Evolutionary conservation across 2,797 vertebrate species (phyloP), one percentile per base, ranked within the genome.

Genomic region (Chromobotia macracanthus): DNA sequence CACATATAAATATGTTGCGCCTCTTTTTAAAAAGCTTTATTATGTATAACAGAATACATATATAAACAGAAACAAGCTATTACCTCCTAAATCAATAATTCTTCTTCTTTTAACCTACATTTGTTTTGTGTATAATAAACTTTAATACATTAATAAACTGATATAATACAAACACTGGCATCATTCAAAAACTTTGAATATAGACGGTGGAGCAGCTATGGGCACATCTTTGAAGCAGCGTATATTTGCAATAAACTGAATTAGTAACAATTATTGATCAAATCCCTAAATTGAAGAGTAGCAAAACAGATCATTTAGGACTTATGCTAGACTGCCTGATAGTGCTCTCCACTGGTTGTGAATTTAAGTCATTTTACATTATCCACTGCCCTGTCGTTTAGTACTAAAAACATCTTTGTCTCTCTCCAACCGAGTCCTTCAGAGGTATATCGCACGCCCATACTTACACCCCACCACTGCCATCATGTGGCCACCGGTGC

Each of bases 391-490:
- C 82, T 83, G 83, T 85, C 85, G 87, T 87, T 86, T 82, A 86
- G 67, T 85, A 60, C 10, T 41, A 9, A 44, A 44, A 16, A 31
- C 38, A n/a, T 41, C 84, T 86, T 87, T 87, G 84, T 88, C 81
- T 82, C 51, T 81, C 53, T 55, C 51, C 75, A n/a, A 73, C 76
- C 72, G 79, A 82, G 77, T 82, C 41, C 10, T 38, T 44, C 10
- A 10, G 41, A 44, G 9, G 41, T 44, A 44, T 10, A 10, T 44
- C 41, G 10, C 41, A 28, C 61, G 58, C 41, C 81, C 50, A 80
- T 73, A 83, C 83, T 74, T 82, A 87, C 83, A 90, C 88, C 91
- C 84, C 92, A 92, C 88, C 88, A 94, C 91, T 93, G 93, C 93
- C 92, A 91, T 91, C 93, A 87, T 92, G 94, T 89, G 94, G 91